Evolutionary conservation across 2,113 vertebrate species (phyloP).

Genomic region (Gallinago undulata): DNA sequence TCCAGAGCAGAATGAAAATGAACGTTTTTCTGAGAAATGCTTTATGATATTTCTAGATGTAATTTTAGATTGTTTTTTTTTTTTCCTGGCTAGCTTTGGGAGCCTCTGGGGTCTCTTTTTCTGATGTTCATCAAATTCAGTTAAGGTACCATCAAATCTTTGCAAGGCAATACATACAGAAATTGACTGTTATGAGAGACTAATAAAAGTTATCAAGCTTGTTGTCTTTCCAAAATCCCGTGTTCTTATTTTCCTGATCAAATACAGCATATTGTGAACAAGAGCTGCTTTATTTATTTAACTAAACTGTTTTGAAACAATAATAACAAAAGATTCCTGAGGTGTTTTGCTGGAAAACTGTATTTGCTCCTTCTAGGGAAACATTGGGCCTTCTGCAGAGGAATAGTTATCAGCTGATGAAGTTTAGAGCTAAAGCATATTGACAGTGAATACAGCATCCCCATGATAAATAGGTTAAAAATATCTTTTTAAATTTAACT

Average conservation of each 20-base stretch:
- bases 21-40: slow-evolving; percentile 5
- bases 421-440: neutral
- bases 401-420: neutral
- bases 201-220: neutral
- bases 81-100: neutral
- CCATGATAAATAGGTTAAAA: neutral
- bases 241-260: neutral
- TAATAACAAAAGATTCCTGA: neutral
- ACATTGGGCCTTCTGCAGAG: neutral
- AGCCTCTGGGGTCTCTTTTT: neutral
- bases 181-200: neutral
- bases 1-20: slow-evolving; percentile 16
- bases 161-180: neutral
- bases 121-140: neutral
- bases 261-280: neutral
- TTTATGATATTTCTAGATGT: neutral
- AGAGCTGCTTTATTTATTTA: slow-evolving; percentile 4
- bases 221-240: neutral
- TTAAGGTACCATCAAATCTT: slow-evolving; percentile 10
- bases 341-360: neutral
- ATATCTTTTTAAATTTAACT: neutral
- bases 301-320: neutral
- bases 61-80: neutral
- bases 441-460: neutral
- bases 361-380: slow-evolving; percentile 25